These are phyloP conservation scores for Lethenteron camtschaticum DNA, from an alignment of 2,113 vertebrate genomes.

Conservation along the genomic window DNA sequence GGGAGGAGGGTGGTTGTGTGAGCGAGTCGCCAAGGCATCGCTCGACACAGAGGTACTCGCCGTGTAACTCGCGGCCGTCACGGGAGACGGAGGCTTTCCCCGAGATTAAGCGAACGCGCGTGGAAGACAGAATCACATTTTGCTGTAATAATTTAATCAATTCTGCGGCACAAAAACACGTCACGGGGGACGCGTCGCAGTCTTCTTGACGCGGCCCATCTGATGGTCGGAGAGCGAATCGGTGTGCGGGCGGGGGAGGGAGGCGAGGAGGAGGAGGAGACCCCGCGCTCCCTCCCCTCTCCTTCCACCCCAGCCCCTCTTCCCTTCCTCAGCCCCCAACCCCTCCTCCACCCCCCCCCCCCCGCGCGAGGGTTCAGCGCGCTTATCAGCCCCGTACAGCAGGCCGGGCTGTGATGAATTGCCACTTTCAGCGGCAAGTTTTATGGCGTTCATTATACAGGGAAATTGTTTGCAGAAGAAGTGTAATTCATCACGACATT, in stretches of 20 bases:
- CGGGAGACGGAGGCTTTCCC: too few species aligned
- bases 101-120: too few species aligned
- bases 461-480: constrained; percentile 6
- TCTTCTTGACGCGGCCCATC: neutral
- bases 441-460: constrained; percentile 6
- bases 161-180: constrained; percentile 1
- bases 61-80: too few species aligned
- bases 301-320: too few species aligned
- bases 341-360: too few species aligned
- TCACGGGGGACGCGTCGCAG: neutral
- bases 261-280: too few species aligned
- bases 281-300: too few species aligned
- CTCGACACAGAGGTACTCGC: too few species aligned
- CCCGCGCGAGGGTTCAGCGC: neutral
- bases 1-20: too few species aligned
- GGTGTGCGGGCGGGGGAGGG: too few species aligned
- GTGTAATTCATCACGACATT: constrained; percentile 6
- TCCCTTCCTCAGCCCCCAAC: too few species aligned
- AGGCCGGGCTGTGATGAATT: constrained; percentile 5
- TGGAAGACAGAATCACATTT: constrained; percentile 3
- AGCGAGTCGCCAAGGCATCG: too few species aligned
- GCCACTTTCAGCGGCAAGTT: constrained; percentile 5
- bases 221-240: neutral
- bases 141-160: constrained; percentile 3
- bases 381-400: constrained; percentile 5